These are phyloP conservation scores for Catostylus mosaicus DNA, from an alignment of 30 jellyfish, hydroid and myxozoan genomes.

Conservation along the genomic window DNA sequence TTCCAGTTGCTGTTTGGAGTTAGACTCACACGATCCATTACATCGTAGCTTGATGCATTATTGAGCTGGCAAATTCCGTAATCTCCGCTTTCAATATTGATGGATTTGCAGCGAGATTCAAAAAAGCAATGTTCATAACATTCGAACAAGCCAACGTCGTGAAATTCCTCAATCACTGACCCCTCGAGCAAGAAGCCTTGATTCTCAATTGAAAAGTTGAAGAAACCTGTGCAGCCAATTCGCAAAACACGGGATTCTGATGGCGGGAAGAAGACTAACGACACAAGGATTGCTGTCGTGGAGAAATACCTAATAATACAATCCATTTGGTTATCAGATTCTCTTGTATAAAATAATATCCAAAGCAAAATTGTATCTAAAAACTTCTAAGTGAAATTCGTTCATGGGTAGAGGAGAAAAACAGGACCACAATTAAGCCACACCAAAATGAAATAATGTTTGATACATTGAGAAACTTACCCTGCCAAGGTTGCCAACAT, in stretches of 20 bases:
- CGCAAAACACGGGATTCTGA: neutral
- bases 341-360: no score
- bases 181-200: slow-evolving; percentile 4
- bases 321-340: no score
- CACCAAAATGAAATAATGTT: no score
- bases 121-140: slow-evolving; percentile 14
- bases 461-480: no score
- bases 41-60: slow-evolving; percentile 15
- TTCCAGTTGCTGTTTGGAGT: neutral
- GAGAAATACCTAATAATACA: no score
- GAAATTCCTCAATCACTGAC: neutral
- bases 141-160: neutral
- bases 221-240: slow-evolving; percentile 7
- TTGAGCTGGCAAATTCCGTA: slow-evolving; percentile 33
- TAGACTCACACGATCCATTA: neutral
- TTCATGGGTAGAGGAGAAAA: no score
- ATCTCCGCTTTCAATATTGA: slow-evolving; percentile 20
- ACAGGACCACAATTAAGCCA: no score
- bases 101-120: slow-evolving; percentile 1
- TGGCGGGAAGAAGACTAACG: neutral
- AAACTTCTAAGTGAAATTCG: no score
- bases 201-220: slow-evolving; percentile 11
- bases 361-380: no score
- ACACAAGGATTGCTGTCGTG: no score
- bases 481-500: no score